Evolutionary conservation across 2,113 vertebrate genomes (phyloP).

Genomic region (Ovibos moschatus): DNA sequence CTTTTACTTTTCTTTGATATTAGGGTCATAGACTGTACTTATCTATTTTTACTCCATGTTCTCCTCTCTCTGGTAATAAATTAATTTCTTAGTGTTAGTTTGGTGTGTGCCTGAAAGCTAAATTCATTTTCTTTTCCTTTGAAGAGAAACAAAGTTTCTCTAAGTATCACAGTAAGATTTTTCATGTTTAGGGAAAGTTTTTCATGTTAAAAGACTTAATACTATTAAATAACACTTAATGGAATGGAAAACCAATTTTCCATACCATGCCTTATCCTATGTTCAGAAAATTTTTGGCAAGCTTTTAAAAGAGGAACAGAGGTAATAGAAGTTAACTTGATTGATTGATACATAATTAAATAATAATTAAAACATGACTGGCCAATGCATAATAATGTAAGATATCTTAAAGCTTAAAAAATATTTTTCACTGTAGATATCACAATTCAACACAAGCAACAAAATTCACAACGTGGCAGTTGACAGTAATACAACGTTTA

Average conservation of each 20-base stretch:
- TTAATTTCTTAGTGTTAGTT: conserved; percentile 84
- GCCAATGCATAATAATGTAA: background rate
- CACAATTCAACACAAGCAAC: background rate
- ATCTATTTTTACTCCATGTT: conserved; percentile 88
- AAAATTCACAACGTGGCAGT: background rate
- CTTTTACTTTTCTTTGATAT: conserved; percentile 79
- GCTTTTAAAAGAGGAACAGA: conserved; percentile 4
- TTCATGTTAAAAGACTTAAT: conserved; percentile 50
- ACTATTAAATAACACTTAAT: conserved; percentile 36
- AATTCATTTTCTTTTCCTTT: conserved; percentile 71
- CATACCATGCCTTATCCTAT: background rate
- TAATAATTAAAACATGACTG: background rate
- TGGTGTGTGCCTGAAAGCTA: conserved; percentile 72
- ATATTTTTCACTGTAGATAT: background rate
- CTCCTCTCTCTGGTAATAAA: conserved; percentile 87
- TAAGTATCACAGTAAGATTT: conserved; percentile 47
- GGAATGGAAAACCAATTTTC: conserved; percentile 20
- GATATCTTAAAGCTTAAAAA: conserved; percentile 17
- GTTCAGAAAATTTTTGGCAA: background rate
- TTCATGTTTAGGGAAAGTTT: background rate
- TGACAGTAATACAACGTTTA: background rate
- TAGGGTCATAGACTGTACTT: conserved; percentile 87
- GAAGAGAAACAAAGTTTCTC: conserved; percentile 71
- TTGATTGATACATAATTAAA: background rate
- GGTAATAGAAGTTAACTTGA: conserved; percentile 5